phyloP scores from a whole-genome alignment of 1,140 invertebrate species.

The Lucilia sericata region DNA sequence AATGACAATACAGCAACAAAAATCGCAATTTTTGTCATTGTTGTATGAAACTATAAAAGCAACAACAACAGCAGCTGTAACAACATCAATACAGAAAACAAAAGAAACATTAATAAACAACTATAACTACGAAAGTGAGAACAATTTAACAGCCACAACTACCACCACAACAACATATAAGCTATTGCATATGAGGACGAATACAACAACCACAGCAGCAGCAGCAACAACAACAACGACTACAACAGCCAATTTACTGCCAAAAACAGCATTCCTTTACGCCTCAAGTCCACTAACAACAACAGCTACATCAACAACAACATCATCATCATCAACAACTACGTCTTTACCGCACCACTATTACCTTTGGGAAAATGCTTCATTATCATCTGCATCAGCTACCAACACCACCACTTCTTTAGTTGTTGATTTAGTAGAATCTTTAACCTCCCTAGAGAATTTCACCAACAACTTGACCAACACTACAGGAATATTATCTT shows the following conservation, averaged over 20 bases:
- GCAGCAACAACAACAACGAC: too few relatives aligned
- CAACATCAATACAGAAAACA: conserved; percentile 28
- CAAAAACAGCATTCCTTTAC: neutral
- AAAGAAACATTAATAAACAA: conserved; percentile 5
- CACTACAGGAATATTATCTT: neutral
- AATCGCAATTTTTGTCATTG: conserved; percentile 9
- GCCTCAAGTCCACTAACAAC: neutral
- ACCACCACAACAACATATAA: neutral
- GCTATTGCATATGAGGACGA: neutral
- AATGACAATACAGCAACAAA: conserved; percentile 13
- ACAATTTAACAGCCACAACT: conserved; percentile 2
- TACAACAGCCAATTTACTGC: neutral
- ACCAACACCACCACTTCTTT: neutral
- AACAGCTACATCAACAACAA: neutral
- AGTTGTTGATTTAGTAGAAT: neutral
- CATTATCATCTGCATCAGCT: neutral
- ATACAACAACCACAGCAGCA: neutral
- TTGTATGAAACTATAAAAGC: conserved; percentile 21
- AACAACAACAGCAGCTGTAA: conserved; percentile 35
- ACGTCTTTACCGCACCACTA: too few relatives aligned
- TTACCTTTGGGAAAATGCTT: neutral
- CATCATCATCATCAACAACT: neutral
- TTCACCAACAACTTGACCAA: neutral
- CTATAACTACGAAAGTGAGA: neutral
- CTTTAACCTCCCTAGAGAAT: conserved; percentile 11